Evolutionary conservation across 1,140 invertebrate genomes (phyloP).

Genomic region (Lepeophtheirus salmonis): DNA sequence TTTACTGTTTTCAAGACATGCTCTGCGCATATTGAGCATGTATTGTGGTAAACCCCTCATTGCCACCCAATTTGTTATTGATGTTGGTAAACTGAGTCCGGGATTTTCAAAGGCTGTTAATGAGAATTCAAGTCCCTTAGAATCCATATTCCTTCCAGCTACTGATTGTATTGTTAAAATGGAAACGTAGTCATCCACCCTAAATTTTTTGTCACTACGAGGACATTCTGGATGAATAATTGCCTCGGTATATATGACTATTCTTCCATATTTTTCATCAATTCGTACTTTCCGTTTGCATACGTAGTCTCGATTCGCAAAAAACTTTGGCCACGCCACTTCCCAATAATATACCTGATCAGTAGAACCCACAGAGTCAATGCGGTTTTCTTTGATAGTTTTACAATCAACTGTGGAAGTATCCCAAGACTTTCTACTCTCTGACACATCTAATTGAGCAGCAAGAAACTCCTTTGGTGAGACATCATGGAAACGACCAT

Average conservation of each 20-base stretch:
- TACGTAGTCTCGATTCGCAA: constrained; percentile 11
- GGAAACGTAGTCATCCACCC: constrained; percentile 11
- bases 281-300: background rate
- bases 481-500: constrained; percentile 11
- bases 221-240: background rate
- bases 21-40: constrained; percentile 4
- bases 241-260: background rate
- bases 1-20: too few relatives aligned
- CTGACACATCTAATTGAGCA: constrained; percentile 10
- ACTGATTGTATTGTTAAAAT: constrained; percentile 8
- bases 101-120: constrained; percentile 17
- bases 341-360: constrained; percentile 14
- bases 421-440: constrained; percentile 9
- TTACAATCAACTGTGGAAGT: constrained; percentile 4
- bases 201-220: background rate
- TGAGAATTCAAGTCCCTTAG: constrained; percentile 7
- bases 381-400: background rate
- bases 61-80: constrained; percentile 12
- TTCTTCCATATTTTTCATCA: background rate
- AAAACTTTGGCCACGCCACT: constrained; percentile 15
- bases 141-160: background rate
- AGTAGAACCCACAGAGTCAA: background rate
- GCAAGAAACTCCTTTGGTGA: constrained; percentile 5
- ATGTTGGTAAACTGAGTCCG: background rate
- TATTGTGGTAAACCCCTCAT: constrained; percentile 11